phyloP scores from a whole-genome alignment of 2,113 vertebrate species.

The Cryptotis parvus region DNA sequence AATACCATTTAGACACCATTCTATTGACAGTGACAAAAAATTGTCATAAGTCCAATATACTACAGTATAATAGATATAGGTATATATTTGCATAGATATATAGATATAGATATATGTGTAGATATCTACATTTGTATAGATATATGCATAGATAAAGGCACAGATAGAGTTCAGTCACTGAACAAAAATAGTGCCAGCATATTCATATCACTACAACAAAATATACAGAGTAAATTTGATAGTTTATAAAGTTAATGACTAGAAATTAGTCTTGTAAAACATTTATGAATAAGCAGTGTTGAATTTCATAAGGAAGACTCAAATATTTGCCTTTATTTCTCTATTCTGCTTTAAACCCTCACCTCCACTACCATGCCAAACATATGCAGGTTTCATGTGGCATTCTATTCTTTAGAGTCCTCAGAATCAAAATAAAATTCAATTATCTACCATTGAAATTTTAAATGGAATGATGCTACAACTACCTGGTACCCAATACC shows the following conservation, averaged over 20 bases:
- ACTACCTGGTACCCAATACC: background rate
- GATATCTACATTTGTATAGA: background rate
- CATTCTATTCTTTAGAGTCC: background rate
- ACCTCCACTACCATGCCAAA: background rate
- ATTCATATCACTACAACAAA: background rate
- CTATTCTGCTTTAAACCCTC: background rate
- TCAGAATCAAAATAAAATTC: slow-evolving; percentile 25
- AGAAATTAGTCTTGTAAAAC: slow-evolving; percentile 6
- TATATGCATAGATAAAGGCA: no score
- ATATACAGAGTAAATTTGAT: background rate
- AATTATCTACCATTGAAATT: background rate
- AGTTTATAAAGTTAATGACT: background rate
- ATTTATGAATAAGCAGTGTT: slow-evolving; percentile 18
- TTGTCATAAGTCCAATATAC: background rate
- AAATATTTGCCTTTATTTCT: background rate
- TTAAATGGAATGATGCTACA: background rate
- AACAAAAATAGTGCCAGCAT: background rate
- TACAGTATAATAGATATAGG: background rate
- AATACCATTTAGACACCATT: background rate
- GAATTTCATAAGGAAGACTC: slow-evolving; percentile 6
- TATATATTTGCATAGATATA: background rate
- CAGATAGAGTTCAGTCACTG: background rate
- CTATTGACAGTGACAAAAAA: background rate
- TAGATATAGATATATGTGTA: background rate
- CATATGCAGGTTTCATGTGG: background rate